Conservation (phyloP, 2,797 vertebrate genomes). For the Glyptemys insculpta region DNA sequence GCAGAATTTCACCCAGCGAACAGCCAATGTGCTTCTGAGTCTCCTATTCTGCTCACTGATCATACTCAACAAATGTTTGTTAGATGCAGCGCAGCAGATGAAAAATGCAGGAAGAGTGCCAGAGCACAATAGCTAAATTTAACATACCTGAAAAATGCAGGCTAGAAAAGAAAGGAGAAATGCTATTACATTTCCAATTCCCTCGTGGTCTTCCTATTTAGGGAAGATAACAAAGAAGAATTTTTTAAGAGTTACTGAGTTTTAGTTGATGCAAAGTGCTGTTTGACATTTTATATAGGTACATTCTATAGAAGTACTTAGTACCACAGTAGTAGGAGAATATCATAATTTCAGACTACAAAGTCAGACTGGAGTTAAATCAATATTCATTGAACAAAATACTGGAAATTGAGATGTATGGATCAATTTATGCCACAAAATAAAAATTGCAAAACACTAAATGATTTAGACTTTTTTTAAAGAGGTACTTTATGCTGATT, state of each 20-base stretch:
- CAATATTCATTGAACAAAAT: not conserved
- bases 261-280: constrained; percentile 13
- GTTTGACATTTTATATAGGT: constrained; percentile 15
- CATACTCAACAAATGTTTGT: not conserved
- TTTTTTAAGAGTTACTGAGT: not conserved
- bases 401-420: not conserved
- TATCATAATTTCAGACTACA: not conserved
- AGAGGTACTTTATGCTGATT: not conserved
- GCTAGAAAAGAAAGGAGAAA: constrained; percentile 93
- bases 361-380: constrained; percentile 4
- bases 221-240: constrained; percentile 26
- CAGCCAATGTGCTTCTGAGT: not conserved
- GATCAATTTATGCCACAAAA: constrained; percentile 22
- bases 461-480: not conserved
- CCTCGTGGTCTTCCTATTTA: constrained; percentile 90
- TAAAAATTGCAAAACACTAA: not conserved
- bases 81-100: not conserved
- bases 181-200: constrained; percentile 89
- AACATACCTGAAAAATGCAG: constrained; percentile 91
- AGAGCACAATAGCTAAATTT: not conserved
- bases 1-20: not conserved
- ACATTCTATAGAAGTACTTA: not conserved
- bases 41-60: not conserved
- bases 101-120: not conserved
- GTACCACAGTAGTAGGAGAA: too few relatives aligned